A percentile compares a stretch with the other conserved stretches of the same genome.
phyloP scores from a whole-genome alignment of 1,140 invertebrate species.

The Nautilus pompilius region DNA sequence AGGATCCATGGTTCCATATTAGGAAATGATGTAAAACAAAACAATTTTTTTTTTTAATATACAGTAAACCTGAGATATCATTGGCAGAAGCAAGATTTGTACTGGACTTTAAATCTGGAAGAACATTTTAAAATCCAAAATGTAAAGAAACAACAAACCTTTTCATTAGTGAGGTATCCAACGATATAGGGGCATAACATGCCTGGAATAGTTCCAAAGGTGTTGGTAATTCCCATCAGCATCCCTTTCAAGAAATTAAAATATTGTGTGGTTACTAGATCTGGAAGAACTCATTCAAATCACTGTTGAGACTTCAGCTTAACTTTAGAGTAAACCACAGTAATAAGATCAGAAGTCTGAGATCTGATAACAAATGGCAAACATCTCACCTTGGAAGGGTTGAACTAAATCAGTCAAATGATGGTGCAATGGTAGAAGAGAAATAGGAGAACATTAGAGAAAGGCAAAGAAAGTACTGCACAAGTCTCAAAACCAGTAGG shows the following conservation, averaged over 20 bases:
- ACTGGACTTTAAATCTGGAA: no score
- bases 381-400: no score
- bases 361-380: not conserved
- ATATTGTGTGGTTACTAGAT: no score
- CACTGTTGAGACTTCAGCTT: no score
- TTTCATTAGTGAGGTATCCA: constrained; percentile 67
- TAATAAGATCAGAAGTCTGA: not conserved
- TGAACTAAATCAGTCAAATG: no score
- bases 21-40: not conserved
- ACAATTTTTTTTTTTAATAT: not conserved
- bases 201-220: constrained; percentile 79
- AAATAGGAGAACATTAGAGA: no score
- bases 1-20: not conserved
- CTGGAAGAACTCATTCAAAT: no score
- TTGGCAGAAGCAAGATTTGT: no score
- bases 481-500: no score
- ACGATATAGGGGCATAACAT: constrained; percentile 80
- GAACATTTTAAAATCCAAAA: not conserved
- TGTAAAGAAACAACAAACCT: constrained; percentile 26
- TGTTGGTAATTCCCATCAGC: constrained; percentile 83
- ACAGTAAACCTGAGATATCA: not conserved
- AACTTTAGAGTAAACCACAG: not conserved
- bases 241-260: constrained; percentile 53
- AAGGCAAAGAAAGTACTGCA: no score
- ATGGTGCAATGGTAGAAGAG: no score